Evolutionary conservation across 1,140 invertebrate genomes (phyloP).

Genomic region (Vanessa atalanta): DNA sequence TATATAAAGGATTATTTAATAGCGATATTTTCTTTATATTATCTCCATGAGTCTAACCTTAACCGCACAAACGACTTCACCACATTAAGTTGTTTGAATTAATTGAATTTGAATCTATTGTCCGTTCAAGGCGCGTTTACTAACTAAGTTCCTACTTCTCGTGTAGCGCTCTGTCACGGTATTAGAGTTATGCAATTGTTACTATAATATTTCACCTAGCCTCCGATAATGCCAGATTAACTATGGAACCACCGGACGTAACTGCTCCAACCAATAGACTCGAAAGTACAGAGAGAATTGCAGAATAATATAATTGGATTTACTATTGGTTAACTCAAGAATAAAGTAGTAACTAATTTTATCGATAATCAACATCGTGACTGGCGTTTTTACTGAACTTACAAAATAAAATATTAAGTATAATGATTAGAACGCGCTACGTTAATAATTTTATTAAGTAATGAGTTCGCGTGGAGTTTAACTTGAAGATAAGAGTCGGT

Average conservation of each 20-base stretch:
- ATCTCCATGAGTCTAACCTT: conserved; percentile 4
- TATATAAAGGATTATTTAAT: conserved; percentile 6
- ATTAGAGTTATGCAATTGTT: conserved; percentile 43
- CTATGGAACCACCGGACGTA: conserved; percentile 22
- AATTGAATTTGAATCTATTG: conserved; percentile 28
- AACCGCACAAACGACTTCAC: background rate
- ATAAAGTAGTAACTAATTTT: conserved; percentile 5
- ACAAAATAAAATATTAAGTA: too few relatives aligned
- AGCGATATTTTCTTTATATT: background rate
- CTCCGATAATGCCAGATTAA: conserved; percentile 30
- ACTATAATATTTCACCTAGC: conserved; percentile 28
- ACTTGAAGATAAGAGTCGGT: too few relatives aligned
- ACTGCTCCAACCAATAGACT: conserved; percentile 30
- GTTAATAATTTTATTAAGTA: too few relatives aligned
- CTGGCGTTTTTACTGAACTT: background rate
- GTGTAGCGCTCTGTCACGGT: conserved; percentile 16
- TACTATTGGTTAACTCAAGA: conserved; percentile 3
- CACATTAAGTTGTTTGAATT: conserved; percentile 17
- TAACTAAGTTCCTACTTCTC: conserved; percentile 22
- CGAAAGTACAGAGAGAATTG: conserved; percentile 9
- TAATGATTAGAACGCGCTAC: too few relatives aligned
- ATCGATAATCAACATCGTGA: conserved; percentile 12
- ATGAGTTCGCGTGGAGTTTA: too few relatives aligned
- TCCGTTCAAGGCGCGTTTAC: conserved; percentile 26
- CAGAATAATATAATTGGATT: conserved; percentile 2